These are phyloP conservation scores for Aromia moschata DNA, from an alignment of 2,888 invertebrate species.

Conservation along the genomic window DNA sequence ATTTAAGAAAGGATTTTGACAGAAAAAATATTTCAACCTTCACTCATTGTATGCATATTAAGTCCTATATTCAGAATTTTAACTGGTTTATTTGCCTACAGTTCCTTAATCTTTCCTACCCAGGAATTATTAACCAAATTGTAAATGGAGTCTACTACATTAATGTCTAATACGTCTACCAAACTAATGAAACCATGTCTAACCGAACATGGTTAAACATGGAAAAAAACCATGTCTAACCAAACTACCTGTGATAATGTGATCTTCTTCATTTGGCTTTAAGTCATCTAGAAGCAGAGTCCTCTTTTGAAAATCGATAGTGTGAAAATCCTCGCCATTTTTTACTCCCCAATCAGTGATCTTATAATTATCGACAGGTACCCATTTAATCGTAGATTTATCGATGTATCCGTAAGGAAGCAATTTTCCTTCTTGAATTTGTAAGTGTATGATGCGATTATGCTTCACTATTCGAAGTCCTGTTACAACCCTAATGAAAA, in stretches of 20 bases:
- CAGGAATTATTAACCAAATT: not conserved
- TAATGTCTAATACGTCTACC: not conserved
- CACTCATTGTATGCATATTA: not conserved
- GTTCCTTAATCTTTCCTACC: not conserved
- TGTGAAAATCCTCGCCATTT: conserved; percentile 78
- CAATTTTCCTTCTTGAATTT: conserved; percentile 79
- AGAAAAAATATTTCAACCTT: too few species aligned
- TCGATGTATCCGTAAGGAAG: conserved; percentile 73
- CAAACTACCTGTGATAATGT: conserved; percentile 76
- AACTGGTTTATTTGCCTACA: not conserved
- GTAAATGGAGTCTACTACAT: not conserved
- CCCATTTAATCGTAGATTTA: conserved; percentile 71
- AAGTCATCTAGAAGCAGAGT: conserved; percentile 84
- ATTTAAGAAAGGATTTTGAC: too few species aligned
- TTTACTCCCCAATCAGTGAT: conserved; percentile 66
- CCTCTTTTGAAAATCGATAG: conserved; percentile 76
- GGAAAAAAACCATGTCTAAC: too few species aligned
- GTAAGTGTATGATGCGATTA: conserved; percentile 82
- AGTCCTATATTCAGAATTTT: not conserved
- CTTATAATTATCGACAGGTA: conserved; percentile 71
- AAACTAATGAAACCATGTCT: not conserved
- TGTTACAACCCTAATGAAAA: conserved; percentile 85
- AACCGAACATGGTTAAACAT: not conserved
- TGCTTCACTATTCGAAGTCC: conserved; percentile 78
- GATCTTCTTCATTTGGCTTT: conserved; percentile 68